Base-by-base conservation (phyloP, 23 tunicate species). In the Halocynthia roretzi region DNA sequence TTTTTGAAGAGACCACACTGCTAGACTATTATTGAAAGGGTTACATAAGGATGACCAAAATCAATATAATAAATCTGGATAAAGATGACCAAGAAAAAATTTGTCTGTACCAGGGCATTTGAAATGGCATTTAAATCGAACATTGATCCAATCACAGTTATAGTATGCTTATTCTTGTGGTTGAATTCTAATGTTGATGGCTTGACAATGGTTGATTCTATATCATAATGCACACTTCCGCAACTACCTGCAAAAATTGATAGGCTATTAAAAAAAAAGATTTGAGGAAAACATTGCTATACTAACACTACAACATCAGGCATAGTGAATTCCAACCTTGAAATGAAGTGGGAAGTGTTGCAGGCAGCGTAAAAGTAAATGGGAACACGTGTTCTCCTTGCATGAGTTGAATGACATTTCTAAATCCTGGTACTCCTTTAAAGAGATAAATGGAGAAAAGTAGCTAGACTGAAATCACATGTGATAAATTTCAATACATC, bases 361-460 rank as follows among this genome's bases (percentile, higher is more conserved):
- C 0, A 14, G 87, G 87, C 11, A 83, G 70, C 40, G 76, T 81
- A 56, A 62, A 83, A 6, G 67, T 56, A 50, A 83, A 76, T 10
- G 87, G 87, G 50, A 66, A 83, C 44, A 68, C 77, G 65, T 52
- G 76, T 55, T 55, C 23, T 14, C 87, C 87, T 10, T 76, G 50
- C 0, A 81, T 7, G n/a, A 83, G 76, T 7, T 71, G 21, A 8
- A 5, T 57, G 11, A 77, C 68, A 56, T 22, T 55, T 67, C 68
- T 72, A 31, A 31, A 31, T 31, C 44, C 44, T 31, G 44, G 44
- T 1, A 31, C 44, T 31, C 44, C 44, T 31, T 31, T 31, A 31
- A 31, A 1, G 44, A 31, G 44, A 31, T 31, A 31, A 31, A 31
- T 31, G 44, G 44, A 31, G 64, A 15, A 15, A 60, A 15, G 1